Evolutionary conservation across 2,113 vertebrate genomes (phyloP), one percentile per base, ranked within the genome.

Genomic region (Pogona vitticeps): DNA sequence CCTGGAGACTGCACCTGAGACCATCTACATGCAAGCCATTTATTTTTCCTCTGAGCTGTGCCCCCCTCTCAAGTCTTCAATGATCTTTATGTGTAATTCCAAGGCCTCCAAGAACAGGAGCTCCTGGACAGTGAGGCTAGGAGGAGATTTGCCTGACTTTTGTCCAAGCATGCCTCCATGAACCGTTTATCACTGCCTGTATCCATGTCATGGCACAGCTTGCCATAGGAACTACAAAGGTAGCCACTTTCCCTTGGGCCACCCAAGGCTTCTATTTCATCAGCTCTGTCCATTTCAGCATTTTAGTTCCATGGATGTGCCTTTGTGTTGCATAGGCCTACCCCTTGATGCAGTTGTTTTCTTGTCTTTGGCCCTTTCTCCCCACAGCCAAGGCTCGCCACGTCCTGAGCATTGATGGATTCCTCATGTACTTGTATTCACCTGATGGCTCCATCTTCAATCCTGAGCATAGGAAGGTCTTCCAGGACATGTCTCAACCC

Each of bases 401-500:
- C 0, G 97, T 93, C 38, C 96, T 99, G 96, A 98, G 98, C 15
- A 94, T 97, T 20, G 98, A 99, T 0, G 98, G 98, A 56, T 98
- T 99, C 95, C 96, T 98, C 92, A 97, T 96, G 93, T 99, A 99
- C 92, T 96, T 99, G 33, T 96, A 96, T 90, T 99, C 98, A 0
- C 93, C 96, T 61, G 98, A 99, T 31, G 98, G 98, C 80, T 97
- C 97, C 86, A 96, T 99, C 94, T 99, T 98, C 93, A 96, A 97
- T 87, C 96, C 96, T 1, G 89, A 42, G 61, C 96, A 94, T 86
- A 92, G 72, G 52, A 92, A 3, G 0, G 17, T 98, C 85, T 98
- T 96, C 94, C 98, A 98, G 94, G 98, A 99, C 91, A 98, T 99
- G 98, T 97, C 70, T 80, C 98, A 97, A 71, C 98, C 98, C 0